phyloP scores from a whole-genome alignment of 2,888 invertebrate genomes.

The Apamea monoglypha region DNA sequence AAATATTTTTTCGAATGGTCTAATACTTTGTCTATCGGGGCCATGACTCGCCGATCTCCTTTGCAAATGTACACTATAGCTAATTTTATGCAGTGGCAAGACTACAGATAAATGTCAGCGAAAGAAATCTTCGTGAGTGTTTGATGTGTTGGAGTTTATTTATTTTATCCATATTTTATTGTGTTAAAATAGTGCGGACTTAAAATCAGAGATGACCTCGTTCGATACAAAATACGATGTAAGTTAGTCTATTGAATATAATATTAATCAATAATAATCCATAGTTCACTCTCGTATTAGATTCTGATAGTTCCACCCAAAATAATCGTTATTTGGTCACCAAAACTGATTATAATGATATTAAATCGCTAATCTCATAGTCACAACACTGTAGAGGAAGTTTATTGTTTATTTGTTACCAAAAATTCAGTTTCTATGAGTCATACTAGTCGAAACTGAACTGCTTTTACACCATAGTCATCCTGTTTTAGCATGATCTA shows the following conservation, averaged over 20 bases:
- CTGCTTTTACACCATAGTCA: conserved; percentile 8
- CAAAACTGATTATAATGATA: conserved; percentile 4
- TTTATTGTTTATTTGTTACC: not conserved
- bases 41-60: no score
- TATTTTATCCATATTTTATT: conserved; percentile 67
- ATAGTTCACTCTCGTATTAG: not conserved
- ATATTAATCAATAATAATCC: conserved; percentile 13
- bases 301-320: conserved; percentile 38
- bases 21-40: no score
- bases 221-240: conserved; percentile 91
- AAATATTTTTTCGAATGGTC: no score
- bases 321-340: conserved; percentile 32
- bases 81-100: conserved; percentile 35
- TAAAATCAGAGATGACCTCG: conserved; percentile 77
- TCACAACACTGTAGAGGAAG: not conserved
- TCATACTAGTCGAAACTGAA: conserved; percentile 29
- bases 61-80: not conserved
- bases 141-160: conserved; percentile 83
- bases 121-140: conserved; percentile 51
- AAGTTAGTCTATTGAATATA: conserved; percentile 71
- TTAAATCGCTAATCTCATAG: not conserved
- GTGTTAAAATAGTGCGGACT: conserved; percentile 56
- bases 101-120: conserved; percentile 44
- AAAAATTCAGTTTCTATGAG: conserved; percentile 25
- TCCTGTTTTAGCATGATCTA: not conserved